Conservation (phyloP, 2,888 invertebrate genomes). For the Pasiphila rectangulata region DNA sequence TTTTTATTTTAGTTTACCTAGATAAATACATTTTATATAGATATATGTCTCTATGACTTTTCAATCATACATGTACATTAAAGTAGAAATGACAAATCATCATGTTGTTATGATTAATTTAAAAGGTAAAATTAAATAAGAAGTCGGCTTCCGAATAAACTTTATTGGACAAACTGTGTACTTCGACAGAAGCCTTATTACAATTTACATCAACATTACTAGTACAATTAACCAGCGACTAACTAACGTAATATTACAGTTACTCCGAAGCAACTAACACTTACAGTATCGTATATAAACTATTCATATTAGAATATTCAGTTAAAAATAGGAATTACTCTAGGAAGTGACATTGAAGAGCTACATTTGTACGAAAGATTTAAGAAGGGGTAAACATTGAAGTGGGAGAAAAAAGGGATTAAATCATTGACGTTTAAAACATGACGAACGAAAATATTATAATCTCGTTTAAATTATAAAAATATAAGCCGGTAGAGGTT, state of each 20-base stretch:
- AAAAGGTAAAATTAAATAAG: constrained; percentile 56
- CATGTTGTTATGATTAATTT: too few species aligned
- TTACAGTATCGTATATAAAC: constrained; percentile 27
- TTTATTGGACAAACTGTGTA: constrained; percentile 74
- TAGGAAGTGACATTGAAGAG: constrained; percentile 69
- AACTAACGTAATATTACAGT: constrained; percentile 26
- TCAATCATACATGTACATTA: too few species aligned
- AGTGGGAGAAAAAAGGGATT: too few species aligned
- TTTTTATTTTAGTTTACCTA: too few species aligned
- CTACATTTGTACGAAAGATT: constrained; percentile 65
- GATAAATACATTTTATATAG: too few species aligned
- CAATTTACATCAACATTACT: constrained; percentile 71
- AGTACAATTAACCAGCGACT: constrained; percentile 60
- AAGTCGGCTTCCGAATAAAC: constrained; percentile 70
- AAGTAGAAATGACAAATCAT: too few species aligned
- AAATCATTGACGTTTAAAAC: too few species aligned
- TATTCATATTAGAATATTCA: constrained; percentile 18
- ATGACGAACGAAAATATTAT: neutral
- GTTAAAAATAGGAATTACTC: constrained; percentile 37
- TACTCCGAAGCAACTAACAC: constrained; percentile 33
- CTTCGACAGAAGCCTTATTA: constrained; percentile 56
- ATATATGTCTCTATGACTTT: too few species aligned
- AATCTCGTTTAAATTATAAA: neutral
- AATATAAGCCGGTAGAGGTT: too few species aligned
- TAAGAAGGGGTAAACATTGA: too few species aligned